A percentile compares a stretch with the other conserved stretches of the same genome.
Evolutionary conservation across 1,140 invertebrate species (phyloP).

Genomic region (Lysiphlebus fabarum): DNA sequence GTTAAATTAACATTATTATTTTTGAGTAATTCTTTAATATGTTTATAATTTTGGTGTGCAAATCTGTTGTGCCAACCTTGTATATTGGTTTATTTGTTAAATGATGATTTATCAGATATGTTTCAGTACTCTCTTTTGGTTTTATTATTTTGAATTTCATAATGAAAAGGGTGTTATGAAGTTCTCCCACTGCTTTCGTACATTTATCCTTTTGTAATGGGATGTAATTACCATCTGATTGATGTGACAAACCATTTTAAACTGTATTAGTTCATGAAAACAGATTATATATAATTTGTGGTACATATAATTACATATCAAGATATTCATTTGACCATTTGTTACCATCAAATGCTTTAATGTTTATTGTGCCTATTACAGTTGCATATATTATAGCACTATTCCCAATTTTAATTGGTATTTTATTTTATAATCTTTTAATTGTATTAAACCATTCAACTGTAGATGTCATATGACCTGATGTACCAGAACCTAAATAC

Average conservation of each 20-base stretch:
- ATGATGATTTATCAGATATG: no score
- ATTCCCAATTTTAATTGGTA: conserved; percentile 20
- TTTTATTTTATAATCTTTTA: conserved; percentile 5
- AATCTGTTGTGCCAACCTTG: no score
- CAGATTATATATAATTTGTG: conserved; percentile 29
- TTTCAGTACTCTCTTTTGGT: no score
- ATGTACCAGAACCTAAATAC: conserved; percentile 35
- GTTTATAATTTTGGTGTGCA: no score
- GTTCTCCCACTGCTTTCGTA: conserved; percentile 11
- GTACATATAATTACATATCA: conserved; percentile 42
- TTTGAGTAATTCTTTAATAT: no score
- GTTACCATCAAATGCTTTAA: conserved; percentile 13
- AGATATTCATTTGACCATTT: conserved; percentile 27
- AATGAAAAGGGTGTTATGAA: no score
- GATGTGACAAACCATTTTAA: conserved; percentile 6
- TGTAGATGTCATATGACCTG: conserved; percentile 19
- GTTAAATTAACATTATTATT: no score
- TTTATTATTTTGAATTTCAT: no score
- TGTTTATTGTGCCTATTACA: conserved; percentile 19
- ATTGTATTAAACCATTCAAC: conserved; percentile 18
- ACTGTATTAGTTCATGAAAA: conserved; percentile 14
- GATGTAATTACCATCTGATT: neutral
- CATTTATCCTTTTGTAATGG: conserved; percentile 2
- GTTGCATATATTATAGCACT: conserved; percentile 16
- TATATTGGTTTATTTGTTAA: no score